These are phyloP conservation scores for Melolontha melolontha DNA, from an alignment of 2,888 invertebrate genomes.

Conservation along the genomic window DNA sequence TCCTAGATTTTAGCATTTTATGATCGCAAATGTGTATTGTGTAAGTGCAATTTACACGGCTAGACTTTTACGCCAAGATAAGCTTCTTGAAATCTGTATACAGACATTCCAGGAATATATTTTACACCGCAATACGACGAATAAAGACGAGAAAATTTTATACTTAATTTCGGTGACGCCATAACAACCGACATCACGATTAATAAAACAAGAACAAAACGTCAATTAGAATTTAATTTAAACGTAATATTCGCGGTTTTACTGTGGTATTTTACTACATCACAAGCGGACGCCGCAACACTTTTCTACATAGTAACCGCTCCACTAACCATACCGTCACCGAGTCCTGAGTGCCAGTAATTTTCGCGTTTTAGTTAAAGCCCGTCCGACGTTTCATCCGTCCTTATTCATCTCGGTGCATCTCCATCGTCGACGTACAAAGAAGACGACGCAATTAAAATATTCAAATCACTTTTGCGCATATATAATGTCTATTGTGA, in stretches of 20 bases:
- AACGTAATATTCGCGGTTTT: constrained; percentile 26
- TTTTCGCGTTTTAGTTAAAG: constrained; percentile 18
- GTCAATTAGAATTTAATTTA: constrained; percentile 37
- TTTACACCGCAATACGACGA: too few species aligned
- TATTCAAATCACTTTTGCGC: constrained; percentile 57
- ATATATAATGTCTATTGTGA: constrained; percentile 49
- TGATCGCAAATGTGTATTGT: too few species aligned
- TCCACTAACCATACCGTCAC: background rate
- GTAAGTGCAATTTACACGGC: too few species aligned
- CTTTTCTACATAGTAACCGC: background rate
- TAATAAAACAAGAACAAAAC: constrained; percentile 29
- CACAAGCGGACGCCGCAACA: background rate
- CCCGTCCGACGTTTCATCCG: constrained; percentile 20
- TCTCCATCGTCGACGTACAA: constrained; percentile 10
- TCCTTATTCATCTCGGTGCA: constrained; percentile 8
- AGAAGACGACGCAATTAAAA: constrained; percentile 55
- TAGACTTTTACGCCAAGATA: too few species aligned
- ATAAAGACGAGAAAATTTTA: constrained; percentile 5
- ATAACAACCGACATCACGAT: constrained; percentile 18
- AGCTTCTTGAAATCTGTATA: too few species aligned
- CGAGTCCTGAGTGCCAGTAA: background rate
- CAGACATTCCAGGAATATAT: too few species aligned
- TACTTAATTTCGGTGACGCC: constrained; percentile 19
- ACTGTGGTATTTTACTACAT: constrained; percentile 1
- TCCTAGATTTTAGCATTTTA: too few species aligned